A percentile compares a stretch with the other conserved stretches of the same genome.
Evolutionary conservation across 2,888 invertebrate genomes (phyloP).

Genomic region (Drosophila incognita): DNA sequence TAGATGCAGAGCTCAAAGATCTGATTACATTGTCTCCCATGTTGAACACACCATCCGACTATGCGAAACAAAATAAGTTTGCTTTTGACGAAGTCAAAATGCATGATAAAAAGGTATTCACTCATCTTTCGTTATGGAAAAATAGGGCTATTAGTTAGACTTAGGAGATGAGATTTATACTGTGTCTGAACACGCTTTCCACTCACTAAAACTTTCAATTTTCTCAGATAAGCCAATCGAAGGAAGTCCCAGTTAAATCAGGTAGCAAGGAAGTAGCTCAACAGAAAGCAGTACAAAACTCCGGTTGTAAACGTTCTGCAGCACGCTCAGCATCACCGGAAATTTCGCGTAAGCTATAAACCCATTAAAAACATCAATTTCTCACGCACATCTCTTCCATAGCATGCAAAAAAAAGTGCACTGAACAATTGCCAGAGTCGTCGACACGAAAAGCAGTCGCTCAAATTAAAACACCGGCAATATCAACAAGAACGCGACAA

Average conservation of each 20-base stretch:
- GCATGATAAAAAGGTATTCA: constrained; percentile 8
- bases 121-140: not conserved
- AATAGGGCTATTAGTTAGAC: not conserved
- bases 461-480: not conserved
- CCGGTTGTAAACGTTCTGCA: constrained; percentile 3
- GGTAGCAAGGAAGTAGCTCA: not conserved
- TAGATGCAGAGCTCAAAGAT: constrained; percentile 39
- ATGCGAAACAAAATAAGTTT: not conserved
- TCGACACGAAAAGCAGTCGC: not conserved
- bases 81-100: not conserved
- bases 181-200: not conserved
- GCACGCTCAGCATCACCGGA: not conserved
- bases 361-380: not conserved
- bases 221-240: not conserved
- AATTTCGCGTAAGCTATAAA: constrained; percentile 10
- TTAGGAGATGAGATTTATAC: not conserved
- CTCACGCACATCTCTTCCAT: not conserved
- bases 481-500: not conserved
- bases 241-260: not conserved
- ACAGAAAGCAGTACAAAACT: not conserved
- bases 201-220: not conserved
- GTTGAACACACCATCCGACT: constrained; percentile 7
- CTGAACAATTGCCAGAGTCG: not conserved
- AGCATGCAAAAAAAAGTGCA: constrained; percentile 14
- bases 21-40: constrained; percentile 31